phyloP scores from a whole-genome alignment of 2,797 vertebrate genomes.

The Zalophus californianus region DNA sequence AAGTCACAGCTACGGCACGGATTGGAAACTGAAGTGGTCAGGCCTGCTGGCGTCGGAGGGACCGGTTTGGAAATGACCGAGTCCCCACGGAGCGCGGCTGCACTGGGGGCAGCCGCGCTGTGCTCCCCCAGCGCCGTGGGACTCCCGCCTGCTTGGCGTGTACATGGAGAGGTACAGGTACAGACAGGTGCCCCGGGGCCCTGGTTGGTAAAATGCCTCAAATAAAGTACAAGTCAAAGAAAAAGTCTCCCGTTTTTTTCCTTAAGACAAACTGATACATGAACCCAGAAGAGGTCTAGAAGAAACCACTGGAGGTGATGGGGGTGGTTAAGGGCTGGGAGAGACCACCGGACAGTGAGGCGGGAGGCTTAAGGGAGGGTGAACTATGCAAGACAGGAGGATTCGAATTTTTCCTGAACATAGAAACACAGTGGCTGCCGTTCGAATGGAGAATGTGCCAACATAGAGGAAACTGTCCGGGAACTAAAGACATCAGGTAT shows the following conservation, averaged over 20 bases:
- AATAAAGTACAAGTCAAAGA: slow-evolving; percentile 43
- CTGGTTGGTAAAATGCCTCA: slow-evolving; percentile 60
- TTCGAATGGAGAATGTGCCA: slow-evolving; percentile 76
- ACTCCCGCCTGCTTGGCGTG: neutral
- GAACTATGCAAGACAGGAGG: neutral
- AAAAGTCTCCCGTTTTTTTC: neutral
- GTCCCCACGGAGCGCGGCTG: neutral
- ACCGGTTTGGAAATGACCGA: neutral
- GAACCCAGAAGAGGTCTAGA: neutral
- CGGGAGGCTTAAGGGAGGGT: neutral
- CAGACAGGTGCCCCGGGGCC: slow-evolving; percentile 1
- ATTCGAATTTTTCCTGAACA: neutral
- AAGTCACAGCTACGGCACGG: neutral
- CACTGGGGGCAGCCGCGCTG: neutral
- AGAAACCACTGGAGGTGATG: neutral
- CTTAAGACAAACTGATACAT: neutral
- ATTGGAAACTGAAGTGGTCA: neutral
- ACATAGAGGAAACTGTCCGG: slow-evolving; percentile 55
- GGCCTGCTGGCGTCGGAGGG: slow-evolving; percentile 41
- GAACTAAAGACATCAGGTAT: slow-evolving; percentile 55
- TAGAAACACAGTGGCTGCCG: slow-evolving; percentile 52
- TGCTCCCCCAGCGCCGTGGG: neutral
- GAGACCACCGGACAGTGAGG: neutral
- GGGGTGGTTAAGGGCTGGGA: neutral
- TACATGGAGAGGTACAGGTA: neutral